Evolutionary conservation across 2,113 vertebrate species (phyloP), one percentile per base, ranked within the genome.

Genomic region (Pedionomus torquatus): DNA sequence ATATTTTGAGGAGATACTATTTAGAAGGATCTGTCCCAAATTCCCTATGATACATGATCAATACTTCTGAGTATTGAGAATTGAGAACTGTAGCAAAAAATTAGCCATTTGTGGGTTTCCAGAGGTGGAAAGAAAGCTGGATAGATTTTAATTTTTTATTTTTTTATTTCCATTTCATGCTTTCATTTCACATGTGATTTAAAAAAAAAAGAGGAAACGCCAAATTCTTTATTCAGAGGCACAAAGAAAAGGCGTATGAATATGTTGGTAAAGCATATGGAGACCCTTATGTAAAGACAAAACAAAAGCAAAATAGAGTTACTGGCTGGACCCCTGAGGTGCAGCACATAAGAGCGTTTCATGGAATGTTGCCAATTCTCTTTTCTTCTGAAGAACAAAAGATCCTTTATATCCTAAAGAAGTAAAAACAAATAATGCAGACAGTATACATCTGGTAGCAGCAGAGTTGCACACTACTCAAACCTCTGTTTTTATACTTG

Each of bases 241-340:
- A 88, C 5, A 81, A 86, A 86, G 52, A 57, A 83, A 83, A 93
- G 57, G 17, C 96, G 91, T 91, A 89, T 74, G 90, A 49, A 10
- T 97, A 33, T 49, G 33, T 35, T 95, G 76, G 78, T 94, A 90
- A 90, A 90, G 55, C 95, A 95, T 96, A 95, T 95, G 96, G 95
- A 92, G 68, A 68, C 74, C 33, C 82, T 94, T 94, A 93, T 77
- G 54, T 76, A 94, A 94, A 96, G 86, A 93, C 44, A 92, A 95
- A 97, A 95, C 80, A 92, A 91, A 92, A 88, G 33, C 64, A 80
- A 92, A 96, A 89, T 74, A 63, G 86, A 95, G 92, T 96, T 93
- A 64, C 44, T 94, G 72, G 46, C 85, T 24, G 18, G 72, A 90
- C 58, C 89, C 95, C 89, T 1, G 28, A 96, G 82, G 96, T 97